These are phyloP conservation scores for Benthochromis sp. DNA, from an alignment of 2,113 vertebrate genomes.

Conservation along the genomic window DNA sequence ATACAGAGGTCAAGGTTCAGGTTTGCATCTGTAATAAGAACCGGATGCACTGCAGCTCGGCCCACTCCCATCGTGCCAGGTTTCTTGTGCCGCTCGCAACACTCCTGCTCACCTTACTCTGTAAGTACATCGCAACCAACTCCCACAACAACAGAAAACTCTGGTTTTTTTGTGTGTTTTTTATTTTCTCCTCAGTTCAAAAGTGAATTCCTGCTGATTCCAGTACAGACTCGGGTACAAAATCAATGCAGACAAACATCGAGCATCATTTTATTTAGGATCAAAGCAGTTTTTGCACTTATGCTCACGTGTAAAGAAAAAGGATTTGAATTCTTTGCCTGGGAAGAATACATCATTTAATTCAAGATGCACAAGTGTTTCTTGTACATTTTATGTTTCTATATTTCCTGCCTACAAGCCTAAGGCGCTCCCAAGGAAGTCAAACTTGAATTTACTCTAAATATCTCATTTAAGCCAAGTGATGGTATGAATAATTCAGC, in stretches of 20 bases:
- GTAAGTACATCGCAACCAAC: constrained; percentile 34
- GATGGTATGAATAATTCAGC: constrained; percentile 62
- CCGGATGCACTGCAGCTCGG: constrained; percentile 90
- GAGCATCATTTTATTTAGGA: not conserved
- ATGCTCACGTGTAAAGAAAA: not conserved
- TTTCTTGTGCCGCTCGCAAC: constrained; percentile 63
- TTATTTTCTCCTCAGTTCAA: not conserved
- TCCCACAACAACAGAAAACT: not conserved
- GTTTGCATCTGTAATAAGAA: constrained; percentile 96
- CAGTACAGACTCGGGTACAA: not conserved
- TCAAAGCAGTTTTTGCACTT: not conserved
- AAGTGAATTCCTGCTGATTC: not conserved
- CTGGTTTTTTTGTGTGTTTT: not conserved
- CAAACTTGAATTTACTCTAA: constrained; percentile 31
- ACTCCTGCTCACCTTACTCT: constrained; percentile 45
- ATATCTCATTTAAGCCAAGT: constrained; percentile 51
- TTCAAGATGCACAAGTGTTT: not conserved
- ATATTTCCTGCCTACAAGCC: not conserved
- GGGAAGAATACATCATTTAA: not conserved
- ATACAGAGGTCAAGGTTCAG: constrained; percentile 90
- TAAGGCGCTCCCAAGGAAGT: constrained; percentile 1
- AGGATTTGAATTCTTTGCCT: not conserved
- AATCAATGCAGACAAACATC: not conserved
- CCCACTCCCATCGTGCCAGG: constrained; percentile 68
- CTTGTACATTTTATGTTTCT: not conserved